Conservation (phyloP, 2,113 vertebrate genomes). For the Seriola rivoliana region DNA sequence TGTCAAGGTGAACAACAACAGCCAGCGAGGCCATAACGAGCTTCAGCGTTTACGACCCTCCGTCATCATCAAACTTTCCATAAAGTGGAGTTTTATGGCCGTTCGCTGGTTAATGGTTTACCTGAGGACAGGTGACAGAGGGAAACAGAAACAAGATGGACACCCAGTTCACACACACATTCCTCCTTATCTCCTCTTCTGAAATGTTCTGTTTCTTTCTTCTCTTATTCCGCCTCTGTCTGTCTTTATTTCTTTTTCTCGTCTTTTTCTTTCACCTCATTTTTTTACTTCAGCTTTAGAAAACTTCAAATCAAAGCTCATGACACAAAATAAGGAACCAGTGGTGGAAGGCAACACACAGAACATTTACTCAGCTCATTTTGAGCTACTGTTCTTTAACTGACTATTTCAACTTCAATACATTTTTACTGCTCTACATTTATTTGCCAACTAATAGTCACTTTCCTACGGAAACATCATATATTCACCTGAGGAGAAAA, state of each 20-base stretch:
- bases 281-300: neutral
- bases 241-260: neutral
- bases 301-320: too few species aligned
- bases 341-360: too few species aligned
- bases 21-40: slow-evolving; percentile 54
- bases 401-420: too few species aligned
- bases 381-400: too few species aligned
- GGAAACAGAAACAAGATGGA: slow-evolving; percentile 58
- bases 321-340: too few species aligned
- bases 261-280: neutral
- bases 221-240: neutral
- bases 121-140: slow-evolving; percentile 75
- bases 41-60: slow-evolving; percentile 64
- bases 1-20: slow-evolving; percentile 64
- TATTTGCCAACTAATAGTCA: too few species aligned
- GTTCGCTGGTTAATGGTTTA: slow-evolving; percentile 75
- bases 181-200: slow-evolving; percentile 19
- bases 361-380: too few species aligned
- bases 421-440: too few species aligned
- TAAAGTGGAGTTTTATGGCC: slow-evolving; percentile 73
- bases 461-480: too few species aligned
- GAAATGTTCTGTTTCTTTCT: neutral
- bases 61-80: slow-evolving; percentile 78
- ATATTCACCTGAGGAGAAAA: too few species aligned
- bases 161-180: slow-evolving; percentile 2